Evolutionary conservation across 2,888 invertebrate genomes (phyloP).

Genomic region (Craniophora ligustri): DNA sequence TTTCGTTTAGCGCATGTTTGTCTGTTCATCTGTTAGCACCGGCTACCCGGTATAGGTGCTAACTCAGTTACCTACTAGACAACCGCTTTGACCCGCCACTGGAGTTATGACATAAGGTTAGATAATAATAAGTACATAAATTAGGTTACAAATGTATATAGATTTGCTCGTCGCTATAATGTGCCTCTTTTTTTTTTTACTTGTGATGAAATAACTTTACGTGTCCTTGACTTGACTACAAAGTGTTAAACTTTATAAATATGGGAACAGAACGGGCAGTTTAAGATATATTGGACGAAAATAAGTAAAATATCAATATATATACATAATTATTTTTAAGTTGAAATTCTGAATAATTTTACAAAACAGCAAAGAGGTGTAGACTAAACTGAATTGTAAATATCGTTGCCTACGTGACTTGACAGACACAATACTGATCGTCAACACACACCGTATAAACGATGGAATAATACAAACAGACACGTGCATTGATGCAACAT

Average conservation of each 20-base stretch:
- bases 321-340: not conserved
- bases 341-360: not conserved
- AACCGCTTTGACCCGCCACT: constrained; percentile 22
- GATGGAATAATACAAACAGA: not conserved
- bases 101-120: constrained; percentile 4
- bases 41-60: constrained; percentile 57
- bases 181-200: too few species aligned
- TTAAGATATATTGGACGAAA: too few species aligned
- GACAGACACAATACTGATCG: not conserved
- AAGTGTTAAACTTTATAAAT: too few species aligned
- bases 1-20: constrained; percentile 47
- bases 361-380: not conserved
- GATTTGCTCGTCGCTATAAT: too few species aligned
- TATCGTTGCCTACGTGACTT: not conserved
- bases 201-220: too few species aligned
- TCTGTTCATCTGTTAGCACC: constrained; percentile 51
- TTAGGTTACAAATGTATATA: too few species aligned
- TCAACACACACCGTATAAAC: not conserved
- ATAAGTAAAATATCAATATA: too few species aligned
- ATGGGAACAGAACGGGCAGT: too few species aligned
- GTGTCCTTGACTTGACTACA: too few species aligned
- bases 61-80: constrained; percentile 66
- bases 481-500: constrained; percentile 7
- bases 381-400: not conserved
- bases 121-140: too few species aligned